These are phyloP conservation scores for Eufriesea mexicana DNA, from an alignment of 1,140 invertebrate species.

Conservation along the genomic window DNA sequence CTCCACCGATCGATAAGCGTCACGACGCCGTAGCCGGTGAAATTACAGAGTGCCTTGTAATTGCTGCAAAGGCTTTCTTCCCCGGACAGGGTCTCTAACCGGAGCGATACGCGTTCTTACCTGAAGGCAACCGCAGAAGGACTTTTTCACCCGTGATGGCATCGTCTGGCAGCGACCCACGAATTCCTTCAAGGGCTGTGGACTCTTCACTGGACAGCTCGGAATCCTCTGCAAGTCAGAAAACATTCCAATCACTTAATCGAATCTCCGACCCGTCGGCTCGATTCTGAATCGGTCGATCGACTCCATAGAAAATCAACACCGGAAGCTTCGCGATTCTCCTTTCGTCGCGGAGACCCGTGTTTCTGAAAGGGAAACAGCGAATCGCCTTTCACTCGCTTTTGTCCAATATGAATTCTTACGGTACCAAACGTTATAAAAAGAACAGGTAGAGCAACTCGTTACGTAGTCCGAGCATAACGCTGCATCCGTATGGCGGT, in stretches of 20 bases:
- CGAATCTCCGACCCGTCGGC: no score
- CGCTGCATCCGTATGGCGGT: constrained; percentile 4
- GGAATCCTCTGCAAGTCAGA: constrained; percentile 77
- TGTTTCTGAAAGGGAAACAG: not conserved
- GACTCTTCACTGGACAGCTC: constrained; percentile 80
- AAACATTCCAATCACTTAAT: not conserved
- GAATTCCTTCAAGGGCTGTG: constrained; percentile 80
- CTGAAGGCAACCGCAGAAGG: constrained; percentile 81
- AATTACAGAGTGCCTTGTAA: constrained; percentile 22
- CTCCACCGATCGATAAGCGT: not conserved
- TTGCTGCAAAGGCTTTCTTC: not conserved
- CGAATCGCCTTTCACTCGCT: constrained; percentile 26
- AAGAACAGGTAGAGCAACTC: constrained; percentile 20
- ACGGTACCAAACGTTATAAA: not conserved
- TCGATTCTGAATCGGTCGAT: not conserved
- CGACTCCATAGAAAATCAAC: not conserved
- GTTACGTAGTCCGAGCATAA: constrained; percentile 30
- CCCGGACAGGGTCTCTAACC: not conserved
- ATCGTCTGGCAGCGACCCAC: constrained; percentile 81
- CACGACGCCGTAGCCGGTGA: not conserved
- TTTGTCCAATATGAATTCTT: constrained; percentile 32
- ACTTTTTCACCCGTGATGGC: constrained; percentile 82
- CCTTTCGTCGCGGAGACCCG: not conserved
- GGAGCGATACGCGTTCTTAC: constrained; percentile 63
- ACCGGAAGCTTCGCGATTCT: not conserved